Conservation (phyloP, 2,113 vertebrate genomes). For the Cyanistes caeruleus region DNA sequence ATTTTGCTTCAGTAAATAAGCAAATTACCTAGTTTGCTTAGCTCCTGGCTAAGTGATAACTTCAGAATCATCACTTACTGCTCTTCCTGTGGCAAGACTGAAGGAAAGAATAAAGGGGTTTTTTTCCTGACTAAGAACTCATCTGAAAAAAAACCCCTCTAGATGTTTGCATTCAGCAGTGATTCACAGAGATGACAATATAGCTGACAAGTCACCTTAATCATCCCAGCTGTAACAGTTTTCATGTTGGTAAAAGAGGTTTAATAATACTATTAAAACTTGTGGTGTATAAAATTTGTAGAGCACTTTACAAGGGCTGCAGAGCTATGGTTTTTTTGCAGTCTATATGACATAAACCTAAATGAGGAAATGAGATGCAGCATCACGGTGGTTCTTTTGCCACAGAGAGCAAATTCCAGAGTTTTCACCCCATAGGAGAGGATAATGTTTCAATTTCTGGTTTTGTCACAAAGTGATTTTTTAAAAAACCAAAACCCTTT, state of each 20-base stretch:
- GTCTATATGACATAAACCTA: background rate
- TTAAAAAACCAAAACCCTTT: background rate
- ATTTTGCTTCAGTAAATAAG: background rate
- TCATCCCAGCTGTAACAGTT: background rate
- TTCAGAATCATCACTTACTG: background rate
- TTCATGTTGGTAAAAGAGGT: background rate
- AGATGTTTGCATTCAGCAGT: background rate
- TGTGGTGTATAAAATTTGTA: background rate
- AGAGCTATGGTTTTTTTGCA: background rate
- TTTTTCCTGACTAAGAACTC: background rate
- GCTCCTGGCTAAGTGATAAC: background rate
- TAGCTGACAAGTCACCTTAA: background rate
- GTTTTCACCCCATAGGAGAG: accelerated
- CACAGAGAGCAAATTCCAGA: background rate
- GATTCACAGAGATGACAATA: background rate
- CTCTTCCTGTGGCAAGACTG: background rate
- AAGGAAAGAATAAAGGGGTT: accelerated
- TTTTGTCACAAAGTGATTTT: background rate
- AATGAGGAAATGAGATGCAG: background rate
- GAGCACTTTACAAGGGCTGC: background rate
- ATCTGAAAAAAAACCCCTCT: background rate
- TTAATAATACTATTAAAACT: background rate
- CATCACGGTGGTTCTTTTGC: background rate
- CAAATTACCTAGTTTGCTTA: background rate
- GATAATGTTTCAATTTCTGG: background rate